Conservation (phyloP, 2,888 invertebrate genomes). For the Scaeva pyrastri region DNA sequence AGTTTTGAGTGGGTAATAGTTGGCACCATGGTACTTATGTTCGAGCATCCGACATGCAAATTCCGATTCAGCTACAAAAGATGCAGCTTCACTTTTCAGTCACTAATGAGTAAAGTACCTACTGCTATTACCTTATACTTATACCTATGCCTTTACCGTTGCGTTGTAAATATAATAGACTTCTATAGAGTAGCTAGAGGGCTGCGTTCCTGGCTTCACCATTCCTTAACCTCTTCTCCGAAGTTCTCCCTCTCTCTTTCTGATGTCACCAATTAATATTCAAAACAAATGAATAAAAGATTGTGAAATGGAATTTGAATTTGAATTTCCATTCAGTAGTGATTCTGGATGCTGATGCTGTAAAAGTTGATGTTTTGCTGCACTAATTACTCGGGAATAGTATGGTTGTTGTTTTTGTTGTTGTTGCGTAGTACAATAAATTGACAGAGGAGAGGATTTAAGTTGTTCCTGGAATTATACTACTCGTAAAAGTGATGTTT, state of each 20-base stretch:
- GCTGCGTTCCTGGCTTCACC: neutral
- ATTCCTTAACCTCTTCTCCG: neutral
- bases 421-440: neutral
- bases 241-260: neutral
- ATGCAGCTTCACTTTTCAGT: constrained; percentile 55
- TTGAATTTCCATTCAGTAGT: constrained; percentile 44
- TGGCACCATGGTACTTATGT: constrained; percentile 35
- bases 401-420: neutral
- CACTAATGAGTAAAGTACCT: constrained; percentile 51
- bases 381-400: constrained; percentile 58
- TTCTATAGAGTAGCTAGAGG: neutral
- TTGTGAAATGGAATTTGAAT: constrained; percentile 54
- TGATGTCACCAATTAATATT: constrained; percentile 65
- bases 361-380: constrained; percentile 61
- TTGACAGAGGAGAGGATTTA: constrained; percentile 34
- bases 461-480: constrained; percentile 19
- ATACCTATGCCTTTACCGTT: too few relatives aligned
- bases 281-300: constrained; percentile 68
- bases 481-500: constrained; percentile 48
- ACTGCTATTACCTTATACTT: too few relatives aligned
- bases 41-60: constrained; percentile 13
- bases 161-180: too few relatives aligned
- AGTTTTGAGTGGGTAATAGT: constrained; percentile 54
- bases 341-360: constrained; percentile 31
- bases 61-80: constrained; percentile 20